Evolutionary conservation across 2,888 invertebrate genomes (phyloP).

Genomic region (Drosophila acutilabella): DNA sequence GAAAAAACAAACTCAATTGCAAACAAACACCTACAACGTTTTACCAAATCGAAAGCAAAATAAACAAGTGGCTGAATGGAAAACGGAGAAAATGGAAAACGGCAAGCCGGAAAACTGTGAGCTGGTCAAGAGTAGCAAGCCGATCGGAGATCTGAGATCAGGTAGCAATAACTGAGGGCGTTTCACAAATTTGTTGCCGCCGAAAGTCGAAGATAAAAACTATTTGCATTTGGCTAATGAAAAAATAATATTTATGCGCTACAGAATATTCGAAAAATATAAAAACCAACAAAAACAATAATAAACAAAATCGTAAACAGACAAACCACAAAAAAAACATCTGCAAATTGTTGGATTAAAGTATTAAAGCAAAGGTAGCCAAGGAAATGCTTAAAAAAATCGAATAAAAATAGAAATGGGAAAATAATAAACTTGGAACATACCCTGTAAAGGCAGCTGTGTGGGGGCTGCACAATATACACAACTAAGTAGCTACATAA

Average conservation of each 20-base stretch:
- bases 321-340: constrained; percentile 15
- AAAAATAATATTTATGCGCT: constrained; percentile 69
- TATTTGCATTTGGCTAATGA: constrained; percentile 75
- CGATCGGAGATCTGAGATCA: constrained; percentile 26
- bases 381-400: background rate
- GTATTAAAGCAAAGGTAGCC: constrained; percentile 12
- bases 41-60: constrained; percentile 35
- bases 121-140: constrained; percentile 3
- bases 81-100: constrained; percentile 4
- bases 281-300: constrained; percentile 30
- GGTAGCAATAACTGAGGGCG: constrained; percentile 64
- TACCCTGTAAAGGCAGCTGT: constrained; percentile 31
- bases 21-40: constrained; percentile 47
- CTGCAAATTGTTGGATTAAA: constrained; percentile 43
- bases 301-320: constrained; percentile 18
- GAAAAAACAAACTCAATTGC: constrained; percentile 61
- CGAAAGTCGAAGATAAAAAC: constrained; percentile 38
- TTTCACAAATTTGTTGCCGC: constrained; percentile 46
- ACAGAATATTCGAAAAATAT: constrained; percentile 37
- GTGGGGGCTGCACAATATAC: constrained; percentile 51
- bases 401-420: background rate
- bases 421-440: background rate
- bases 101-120: constrained; percentile 4
- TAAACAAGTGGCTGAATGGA: constrained; percentile 34
- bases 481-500: constrained; percentile 56